phyloP scores from a whole-genome alignment of 2,797 vertebrate species.

The Falco novaeseelandiae region DNA sequence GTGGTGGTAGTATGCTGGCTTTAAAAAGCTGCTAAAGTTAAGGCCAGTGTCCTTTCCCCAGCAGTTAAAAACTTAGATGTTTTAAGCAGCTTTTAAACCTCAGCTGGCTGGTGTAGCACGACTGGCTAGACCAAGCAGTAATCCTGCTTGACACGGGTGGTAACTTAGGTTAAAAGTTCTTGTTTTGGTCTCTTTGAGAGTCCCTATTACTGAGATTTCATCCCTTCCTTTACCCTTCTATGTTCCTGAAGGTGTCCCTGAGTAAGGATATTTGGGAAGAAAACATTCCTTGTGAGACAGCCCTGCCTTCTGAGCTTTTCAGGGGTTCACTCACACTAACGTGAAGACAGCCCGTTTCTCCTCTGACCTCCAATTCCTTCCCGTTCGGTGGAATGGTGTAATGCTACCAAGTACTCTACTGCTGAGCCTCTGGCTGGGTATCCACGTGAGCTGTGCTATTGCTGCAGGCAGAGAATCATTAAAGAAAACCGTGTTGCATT shows the following conservation, averaged over 20 bases:
- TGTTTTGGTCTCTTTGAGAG: not conserved
- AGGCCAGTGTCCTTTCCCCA: not conserved
- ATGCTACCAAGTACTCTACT: accelerated
- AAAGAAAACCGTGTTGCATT: not conserved
- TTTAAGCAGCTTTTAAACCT: not conserved
- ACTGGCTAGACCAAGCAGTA: not conserved
- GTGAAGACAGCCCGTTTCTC: not conserved
- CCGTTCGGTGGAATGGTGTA: not conserved
- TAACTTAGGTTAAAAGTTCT: not conserved
- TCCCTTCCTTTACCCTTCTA: not conserved
- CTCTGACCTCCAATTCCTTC: not conserved
- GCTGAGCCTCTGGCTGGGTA: not conserved
- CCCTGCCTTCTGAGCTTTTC: not conserved
- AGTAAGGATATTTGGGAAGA: not conserved
- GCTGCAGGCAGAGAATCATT: not conserved
- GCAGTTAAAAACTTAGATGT: not conserved
- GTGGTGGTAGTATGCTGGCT: not conserved
- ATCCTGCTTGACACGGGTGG: not conserved
- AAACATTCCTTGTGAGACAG: not conserved
- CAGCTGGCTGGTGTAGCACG: not conserved
- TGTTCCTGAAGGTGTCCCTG: not conserved
- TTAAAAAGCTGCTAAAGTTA: not conserved
- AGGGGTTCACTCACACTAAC: not conserved
- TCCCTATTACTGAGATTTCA: not conserved
- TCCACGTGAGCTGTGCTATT: not conserved